Evolutionary conservation across 2,888 invertebrate species (phyloP), one percentile per base, ranked within the genome.

Genomic region (Andrena fulva): DNA sequence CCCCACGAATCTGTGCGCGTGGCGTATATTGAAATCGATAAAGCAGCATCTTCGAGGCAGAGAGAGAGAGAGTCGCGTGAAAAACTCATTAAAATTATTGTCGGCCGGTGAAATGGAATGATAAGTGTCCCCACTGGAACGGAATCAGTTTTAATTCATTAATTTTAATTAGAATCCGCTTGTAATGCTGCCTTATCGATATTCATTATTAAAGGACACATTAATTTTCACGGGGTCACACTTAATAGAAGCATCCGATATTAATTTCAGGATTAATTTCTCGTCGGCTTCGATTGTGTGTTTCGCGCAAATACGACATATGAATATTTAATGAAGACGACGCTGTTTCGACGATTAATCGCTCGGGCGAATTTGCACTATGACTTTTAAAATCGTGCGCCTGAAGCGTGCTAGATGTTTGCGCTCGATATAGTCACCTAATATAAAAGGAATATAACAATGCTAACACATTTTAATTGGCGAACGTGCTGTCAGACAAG

Each of bases 181-280:
- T 12, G 29, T 20, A 24, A 52, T 20, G 24, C 35, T 42, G 31
- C 50, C 54, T 60, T 68, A 80, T 68, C 80, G 50, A 35, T 80
- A 73, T 80, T 64, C 67, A 73, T 80, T 62, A 68, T 80, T 72
- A 42, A 80, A 80, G 35, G 67, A 80, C 54, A 60, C 78, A 80
- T 79, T 79, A 54, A 72, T 72, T 62, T 72, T 72, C 48, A 56
- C 42, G 24, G 48, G 35, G 10, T 62, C 27, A 29, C 27, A 68
- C 73, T 72, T 73, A 67, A 80, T 80, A 67, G 24, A 73, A 73
- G 8, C 31, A 20, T 1, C 20, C 24, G 35, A 66, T 73, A 80
- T 80, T 80, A 80, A 80, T 80, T 68, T 62, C 48, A 7, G 42
- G 24, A 80, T 80, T 72, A 52, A 71, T 71, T 71, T 67, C 66